These are phyloP conservation scores for Gopherus flavomarginatus DNA, from an alignment of 2,113 vertebrate species.

Conservation along the genomic window DNA sequence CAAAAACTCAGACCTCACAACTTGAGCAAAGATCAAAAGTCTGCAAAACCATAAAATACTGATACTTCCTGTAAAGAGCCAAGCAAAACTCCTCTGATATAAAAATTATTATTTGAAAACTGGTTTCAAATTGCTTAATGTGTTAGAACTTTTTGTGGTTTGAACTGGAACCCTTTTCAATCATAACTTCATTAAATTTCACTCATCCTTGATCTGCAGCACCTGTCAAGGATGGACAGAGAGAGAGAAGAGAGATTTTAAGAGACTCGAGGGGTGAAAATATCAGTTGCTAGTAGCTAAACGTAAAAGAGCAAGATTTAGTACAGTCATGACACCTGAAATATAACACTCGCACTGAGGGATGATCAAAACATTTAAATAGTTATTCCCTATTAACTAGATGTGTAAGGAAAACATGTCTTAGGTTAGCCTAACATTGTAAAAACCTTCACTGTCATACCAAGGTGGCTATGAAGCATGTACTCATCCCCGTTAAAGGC, in stretches of 20 bases:
- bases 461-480: constrained; percentile 25
- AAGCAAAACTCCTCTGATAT: not conserved
- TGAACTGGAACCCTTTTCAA: constrained; percentile 1
- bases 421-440: constrained; percentile 40
- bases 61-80: not conserved
- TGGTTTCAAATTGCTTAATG: not conserved
- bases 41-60: not conserved
- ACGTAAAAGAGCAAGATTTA: constrained; percentile 60
- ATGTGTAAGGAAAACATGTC: constrained; percentile 62
- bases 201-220: not conserved
- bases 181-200: constrained; percentile 3
- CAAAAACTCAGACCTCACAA: not conserved
- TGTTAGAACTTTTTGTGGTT: not conserved
- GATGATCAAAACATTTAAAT: constrained; percentile 68
- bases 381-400: constrained; percentile 71
- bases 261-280: constrained; percentile 32
- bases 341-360: constrained; percentile 42
- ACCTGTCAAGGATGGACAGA: not conserved
- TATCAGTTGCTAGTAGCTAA: constrained; percentile 9
- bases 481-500: constrained; percentile 52
- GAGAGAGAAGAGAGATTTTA: constrained; percentile 28
- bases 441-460: constrained; percentile 49
- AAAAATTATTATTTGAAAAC: not conserved
- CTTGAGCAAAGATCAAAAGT: not conserved
- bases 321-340: constrained; percentile 65